These are phyloP conservation scores for Sesamia inferens DNA, from an alignment of 2,888 invertebrate species.

Conservation along the genomic window DNA sequence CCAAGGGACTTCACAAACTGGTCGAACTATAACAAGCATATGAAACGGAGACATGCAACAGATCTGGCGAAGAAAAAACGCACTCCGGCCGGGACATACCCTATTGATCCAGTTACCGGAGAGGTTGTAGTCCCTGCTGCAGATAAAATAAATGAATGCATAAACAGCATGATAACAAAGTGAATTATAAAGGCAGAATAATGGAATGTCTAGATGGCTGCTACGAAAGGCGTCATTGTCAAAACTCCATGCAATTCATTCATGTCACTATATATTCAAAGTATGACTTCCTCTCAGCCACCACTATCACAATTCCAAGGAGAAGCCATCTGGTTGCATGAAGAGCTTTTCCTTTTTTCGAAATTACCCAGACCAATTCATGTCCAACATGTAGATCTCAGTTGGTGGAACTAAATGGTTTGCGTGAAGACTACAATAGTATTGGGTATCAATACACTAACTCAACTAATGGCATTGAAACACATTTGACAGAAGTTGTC, in stretches of 20 bases:
- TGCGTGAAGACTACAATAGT: not conserved
- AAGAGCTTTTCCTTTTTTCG: not conserved
- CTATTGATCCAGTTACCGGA: constrained; percentile 75
- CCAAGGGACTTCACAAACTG: constrained; percentile 92
- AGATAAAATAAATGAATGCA: constrained; percentile 76
- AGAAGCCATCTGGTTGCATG: not conserved
- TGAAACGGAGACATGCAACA: constrained; percentile 93
- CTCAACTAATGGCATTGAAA: not conserved
- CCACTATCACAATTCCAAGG: too few relatives aligned
- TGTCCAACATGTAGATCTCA: not conserved
- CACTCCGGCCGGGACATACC: constrained; percentile 81
- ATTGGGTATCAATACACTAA: not conserved
- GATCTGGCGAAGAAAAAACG: constrained; percentile 77
- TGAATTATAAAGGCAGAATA: not conserved
- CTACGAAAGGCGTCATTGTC: not conserved
- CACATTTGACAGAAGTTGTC: not conserved
- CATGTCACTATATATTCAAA: not conserved
- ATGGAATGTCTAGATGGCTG: too few relatives aligned
- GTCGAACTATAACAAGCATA: constrained; percentile 94
- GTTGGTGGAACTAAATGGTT: not conserved
- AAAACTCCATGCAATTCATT: not conserved
- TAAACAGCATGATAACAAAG: constrained; percentile 68
- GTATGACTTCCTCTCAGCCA: too few relatives aligned
- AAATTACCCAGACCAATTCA: not conserved
- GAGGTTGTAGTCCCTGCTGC: constrained; percentile 68